Percentiles rank a stretch among this genome's conserved stretches.
phyloP scores from a whole-genome alignment of 1,140 invertebrate genomes.

The Bombus pascuorum region DNA sequence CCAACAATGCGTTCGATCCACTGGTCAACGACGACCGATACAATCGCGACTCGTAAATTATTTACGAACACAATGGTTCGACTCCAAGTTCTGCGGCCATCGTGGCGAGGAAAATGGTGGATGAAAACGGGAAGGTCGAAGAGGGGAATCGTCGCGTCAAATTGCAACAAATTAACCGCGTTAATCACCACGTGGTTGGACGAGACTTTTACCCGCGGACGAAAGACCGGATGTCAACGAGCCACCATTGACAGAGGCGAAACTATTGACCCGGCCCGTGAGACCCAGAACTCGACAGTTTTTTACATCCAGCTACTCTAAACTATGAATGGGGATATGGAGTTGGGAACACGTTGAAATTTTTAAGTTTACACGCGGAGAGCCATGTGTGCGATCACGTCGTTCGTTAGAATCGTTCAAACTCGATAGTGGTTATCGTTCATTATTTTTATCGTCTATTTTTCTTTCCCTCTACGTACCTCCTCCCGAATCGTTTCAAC shows the following conservation, averaged over 20 bases:
- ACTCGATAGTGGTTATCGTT: neutral
- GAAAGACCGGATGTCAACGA: neutral
- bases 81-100: neutral
- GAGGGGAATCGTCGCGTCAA: conserved; percentile 50
- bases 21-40: conserved; percentile 37
- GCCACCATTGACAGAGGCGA: conserved; percentile 22
- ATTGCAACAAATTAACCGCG: conserved; percentile 72
- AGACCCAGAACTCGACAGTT: neutral
- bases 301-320: conserved; percentile 52
- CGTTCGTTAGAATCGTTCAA: conserved; percentile 23
- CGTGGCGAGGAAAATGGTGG: no score
- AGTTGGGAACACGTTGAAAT: conserved; percentile 34
- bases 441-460: conserved; percentile 1
- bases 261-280: conserved; percentile 48
- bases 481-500: neutral
- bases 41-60: conserved; percentile 64
- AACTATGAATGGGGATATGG: neutral
- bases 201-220: conserved; percentile 54
- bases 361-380: conserved; percentile 32
- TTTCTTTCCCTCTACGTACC: neutral
- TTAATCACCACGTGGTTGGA: conserved; percentile 62
- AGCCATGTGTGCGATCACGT: neutral
- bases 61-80: conserved; percentile 57
- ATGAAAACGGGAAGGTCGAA: neutral
- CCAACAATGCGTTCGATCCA: neutral